Percentiles rank a stretch among this genome's conserved stretches.
Evolutionary conservation across 37 sponge, comb jelly and placozoan species (phyloP).

Genomic region (Halisarca cf. caerulea): DNA sequence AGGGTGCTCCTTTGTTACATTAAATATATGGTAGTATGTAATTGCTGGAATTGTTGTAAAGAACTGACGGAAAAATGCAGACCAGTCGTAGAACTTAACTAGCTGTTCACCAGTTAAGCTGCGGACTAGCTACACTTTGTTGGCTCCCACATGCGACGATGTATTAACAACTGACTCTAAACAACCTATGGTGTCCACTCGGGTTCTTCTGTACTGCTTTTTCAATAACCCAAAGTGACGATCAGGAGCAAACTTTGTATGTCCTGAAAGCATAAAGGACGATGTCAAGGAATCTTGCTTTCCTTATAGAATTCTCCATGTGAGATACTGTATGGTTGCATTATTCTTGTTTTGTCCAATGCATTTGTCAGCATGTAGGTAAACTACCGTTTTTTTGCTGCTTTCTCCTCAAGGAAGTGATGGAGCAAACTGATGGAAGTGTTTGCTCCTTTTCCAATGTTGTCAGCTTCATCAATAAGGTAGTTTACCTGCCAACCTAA

Average conservation of each 20-base stretch:
- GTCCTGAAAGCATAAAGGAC: constrained; percentile 46
- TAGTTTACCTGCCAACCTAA: constrained; percentile 19
- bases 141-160: background rate
- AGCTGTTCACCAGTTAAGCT: background rate
- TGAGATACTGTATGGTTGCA: constrained; percentile 21
- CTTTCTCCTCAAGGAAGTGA: constrained; percentile 18
- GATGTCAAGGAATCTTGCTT: background rate
- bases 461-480: constrained; percentile 33
- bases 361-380: constrained; percentile 30
- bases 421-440: constrained; percentile 47
- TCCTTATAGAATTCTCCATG: constrained; percentile 26
- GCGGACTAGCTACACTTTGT: background rate
- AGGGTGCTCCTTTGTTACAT: background rate
- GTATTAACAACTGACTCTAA: background rate
- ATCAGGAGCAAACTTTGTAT: constrained; percentile 57
- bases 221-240: constrained; percentile 50
- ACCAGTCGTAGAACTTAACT: constrained; percentile 32
- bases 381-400: constrained; percentile 9
- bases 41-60: constrained; percentile 24
- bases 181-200: constrained; percentile 10
- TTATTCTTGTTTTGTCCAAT: constrained; percentile 39
- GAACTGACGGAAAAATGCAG: background rate
- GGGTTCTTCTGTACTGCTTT: background rate
- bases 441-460: constrained; percentile 51
- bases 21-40: constrained; percentile 26